phyloP scores from a whole-genome alignment of 23 tunicate genomes.

The Phallusia fumigata region DNA sequence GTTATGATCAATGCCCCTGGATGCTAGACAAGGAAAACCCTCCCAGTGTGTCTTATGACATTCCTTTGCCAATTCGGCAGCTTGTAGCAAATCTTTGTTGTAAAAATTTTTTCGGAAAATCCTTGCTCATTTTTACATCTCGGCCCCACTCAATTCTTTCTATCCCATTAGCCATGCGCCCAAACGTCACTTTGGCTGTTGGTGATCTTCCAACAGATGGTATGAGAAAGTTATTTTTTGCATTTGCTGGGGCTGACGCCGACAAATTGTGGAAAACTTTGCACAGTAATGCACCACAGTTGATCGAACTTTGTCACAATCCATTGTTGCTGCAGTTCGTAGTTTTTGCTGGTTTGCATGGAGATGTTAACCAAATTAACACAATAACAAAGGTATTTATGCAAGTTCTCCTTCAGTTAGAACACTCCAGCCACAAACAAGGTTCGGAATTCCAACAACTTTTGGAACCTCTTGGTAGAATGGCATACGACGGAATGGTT shows the following conservation, averaged over 20 bases:
- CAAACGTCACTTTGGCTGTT: not conserved
- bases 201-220: slow-evolving; percentile 12
- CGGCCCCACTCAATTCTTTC: slow-evolving; percentile 25
- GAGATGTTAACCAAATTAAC: not conserved
- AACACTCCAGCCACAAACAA: not conserved
- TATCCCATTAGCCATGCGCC: slow-evolving; percentile 15
- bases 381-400: slow-evolving; percentile 25
- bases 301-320: slow-evolving; percentile 28
- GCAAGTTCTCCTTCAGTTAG: not conserved
- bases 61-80: not conserved
- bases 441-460: not conserved
- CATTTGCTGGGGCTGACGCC: slow-evolving; percentile 17
- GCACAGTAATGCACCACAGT: slow-evolving; percentile 17
- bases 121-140: slow-evolving; percentile 20
- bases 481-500: slow-evolving; percentile 17
- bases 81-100: slow-evolving; percentile 26
- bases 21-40: slow-evolving; percentile 1
- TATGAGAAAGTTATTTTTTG: not conserved
- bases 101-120: slow-evolving; percentile 13
- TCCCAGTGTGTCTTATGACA: not conserved
- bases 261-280: slow-evolving; percentile 24
- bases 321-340: slow-evolving; percentile 30
- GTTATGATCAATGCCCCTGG: slow-evolving; percentile 37
- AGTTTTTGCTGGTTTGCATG: slow-evolving; percentile 7
- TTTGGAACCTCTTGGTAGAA: not conserved